Conservation (phyloP, 2,888 invertebrate genomes). For the Tipula helvola region DNA sequence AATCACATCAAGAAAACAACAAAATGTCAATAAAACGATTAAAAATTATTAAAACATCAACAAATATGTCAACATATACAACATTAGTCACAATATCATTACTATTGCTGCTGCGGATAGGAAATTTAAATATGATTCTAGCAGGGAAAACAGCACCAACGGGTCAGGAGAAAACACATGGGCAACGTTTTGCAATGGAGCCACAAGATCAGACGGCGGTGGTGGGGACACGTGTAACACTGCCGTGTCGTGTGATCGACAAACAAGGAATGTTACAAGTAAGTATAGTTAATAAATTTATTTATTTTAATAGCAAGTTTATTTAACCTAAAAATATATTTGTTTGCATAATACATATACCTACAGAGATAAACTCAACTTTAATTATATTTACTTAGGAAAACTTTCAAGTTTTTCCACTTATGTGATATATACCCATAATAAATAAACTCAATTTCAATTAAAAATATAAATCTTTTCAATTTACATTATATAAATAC, state of each 20-base stretch:
- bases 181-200: slow-evolving; percentile 83
- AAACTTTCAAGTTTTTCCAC: not conserved
- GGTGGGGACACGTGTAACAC: slow-evolving; percentile 73
- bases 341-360: not conserved
- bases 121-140: not conserved
- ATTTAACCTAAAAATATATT: not conserved
- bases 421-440: not conserved
- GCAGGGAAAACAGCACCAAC: not conserved
- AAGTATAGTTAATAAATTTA: not conserved
- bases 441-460: not conserved
- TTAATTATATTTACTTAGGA: not conserved
- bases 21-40: slow-evolving; percentile 5
- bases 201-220: slow-evolving; percentile 86
- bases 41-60: not conserved
- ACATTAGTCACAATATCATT: not conserved
- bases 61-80: not conserved
- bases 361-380: not conserved
- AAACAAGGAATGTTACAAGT: slow-evolving; percentile 75
- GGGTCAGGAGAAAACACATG: slow-evolving; percentile 20
- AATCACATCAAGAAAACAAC: not conserved
- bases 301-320: not conserved
- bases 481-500: not conserved
- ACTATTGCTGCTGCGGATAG: not conserved
- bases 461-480: not conserved
- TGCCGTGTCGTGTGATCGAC: slow-evolving; percentile 81